Base-by-base conservation (phyloP, 64 coral and sea anemone genomes). In the Stylophora pistillata region DNA sequence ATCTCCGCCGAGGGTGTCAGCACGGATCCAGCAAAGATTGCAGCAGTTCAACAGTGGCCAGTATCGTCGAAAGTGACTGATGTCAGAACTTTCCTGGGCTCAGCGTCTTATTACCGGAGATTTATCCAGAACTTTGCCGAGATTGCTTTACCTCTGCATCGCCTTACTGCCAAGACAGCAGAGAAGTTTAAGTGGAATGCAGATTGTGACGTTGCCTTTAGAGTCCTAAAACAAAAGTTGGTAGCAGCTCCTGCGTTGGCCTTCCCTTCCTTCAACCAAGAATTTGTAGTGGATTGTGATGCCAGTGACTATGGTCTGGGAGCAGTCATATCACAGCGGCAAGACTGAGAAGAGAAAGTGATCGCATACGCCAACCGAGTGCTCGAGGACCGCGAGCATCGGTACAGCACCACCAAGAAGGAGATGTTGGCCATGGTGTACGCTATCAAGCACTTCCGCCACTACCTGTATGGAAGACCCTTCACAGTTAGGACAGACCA, bases 361-460 rank as follows among this genome's bases (percentile, higher is more conserved):
- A 90, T 74, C 71, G 78, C 64, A 0, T 90, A 90, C 52, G 63
- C 63, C 2, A 90, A 69, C 30, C 57, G 68, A 10, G 68, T 60
- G 37, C 78, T 90, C 1, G 27, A 71, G 4, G 11, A 65, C 37
- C 20, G 4, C 1, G 55, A 90, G 54, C 62, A 33, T 11, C 30
- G 66, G 0, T 88, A 78, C 72, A 64, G 68, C 10, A 32, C 86
- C 2, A 64, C 52, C 20, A 88, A 88, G 86, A 72, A 74, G 10
- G 73, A 77, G 56, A 64, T 88, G 71, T 6, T 77, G 4, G 86
- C 72, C 23, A 73, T 85, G 29, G 73, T 75, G 57, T 91, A 82
- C 69, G 89, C 89, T 13, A 58, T 91, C 20, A 69, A 14, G 13
- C 72, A 91, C 29, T 91, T 91, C 60, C 53, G 13, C 41, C 79